Evolutionary conservation across 2,797 vertebrate genomes (phyloP), one percentile per base, ranked within the genome.

Genomic region (Gymnocypris eckloni): DNA sequence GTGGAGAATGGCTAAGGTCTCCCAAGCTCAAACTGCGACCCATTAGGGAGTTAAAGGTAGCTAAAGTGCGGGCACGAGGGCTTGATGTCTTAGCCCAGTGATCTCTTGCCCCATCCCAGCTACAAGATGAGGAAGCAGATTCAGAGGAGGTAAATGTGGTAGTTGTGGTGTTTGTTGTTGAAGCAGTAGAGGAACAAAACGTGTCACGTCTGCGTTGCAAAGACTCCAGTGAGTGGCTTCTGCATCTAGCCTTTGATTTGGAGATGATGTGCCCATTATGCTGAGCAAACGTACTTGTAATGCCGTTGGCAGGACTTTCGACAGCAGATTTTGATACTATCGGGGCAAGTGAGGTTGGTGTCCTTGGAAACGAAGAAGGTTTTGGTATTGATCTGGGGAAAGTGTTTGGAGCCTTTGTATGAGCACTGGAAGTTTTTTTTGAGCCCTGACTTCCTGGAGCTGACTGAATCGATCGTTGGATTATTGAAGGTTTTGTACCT

Each of bases 1-100:
- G 97, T 0, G 93, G 97, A 0, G 98, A 99, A 93, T 99, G 98
- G 92, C 98, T 98, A 70, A 99, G 94, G 91, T 99, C 98, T 0
- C 98, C 97, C 6, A 99, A 94, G 92, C 98, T 99, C 88, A 99
- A 96, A 92, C 98, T 99, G 84, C 98, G 96, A 25, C 97, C 97
- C 86, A 98, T 95, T 87, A 98, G 91, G 0, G 97, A 97, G 88
- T 95, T 95, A 80, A 97, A 95, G 0, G 96, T 92, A 4, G 95
- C 94, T 64, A 95, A 89, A 0, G 96, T 95, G 73, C 96, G 95
- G 48, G 96, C 96, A 33, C 95, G 93, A 52, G 91, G 96, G 81
- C 86, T 94, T 83, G 94, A 95, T 25, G 85, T 89, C 71, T 96
- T 96, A 4, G 93, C 92, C 94, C 96, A 97, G 80, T 91, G 92